These are phyloP conservation scores for Branchipolynoe longqiensis DNA, from an alignment of 2,888 invertebrate genomes.

Conservation along the genomic window DNA sequence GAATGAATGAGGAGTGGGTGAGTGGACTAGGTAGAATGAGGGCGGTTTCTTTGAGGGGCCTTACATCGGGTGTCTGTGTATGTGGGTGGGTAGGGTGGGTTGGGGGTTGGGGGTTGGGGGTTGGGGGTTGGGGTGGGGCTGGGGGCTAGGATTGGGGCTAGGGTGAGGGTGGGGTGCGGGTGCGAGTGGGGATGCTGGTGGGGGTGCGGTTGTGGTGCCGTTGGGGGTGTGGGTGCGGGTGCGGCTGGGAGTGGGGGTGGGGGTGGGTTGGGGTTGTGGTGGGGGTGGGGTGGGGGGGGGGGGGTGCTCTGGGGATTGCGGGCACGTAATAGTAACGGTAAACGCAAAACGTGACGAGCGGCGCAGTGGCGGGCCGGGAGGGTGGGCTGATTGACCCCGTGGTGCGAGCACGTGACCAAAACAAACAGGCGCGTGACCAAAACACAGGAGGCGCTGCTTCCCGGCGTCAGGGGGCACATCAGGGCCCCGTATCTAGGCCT, in stretches of 20 bases:
- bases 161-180: background rate
- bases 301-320: background rate
- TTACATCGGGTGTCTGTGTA: too few relatives aligned
- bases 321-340: too few relatives aligned
- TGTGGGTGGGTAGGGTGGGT: too few relatives aligned
- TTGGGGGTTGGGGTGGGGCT: background rate
- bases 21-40: too few relatives aligned
- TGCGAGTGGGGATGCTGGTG: background rate
- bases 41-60: too few relatives aligned
- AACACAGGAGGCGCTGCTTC: background rate
- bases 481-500: background rate
- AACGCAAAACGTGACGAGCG: conserved; percentile 40
- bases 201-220: background rate
- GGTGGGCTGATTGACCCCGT: conserved; percentile 9
- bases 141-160: background rate
- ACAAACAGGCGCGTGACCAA: conserved; percentile 46
- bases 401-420: conserved; percentile 20
- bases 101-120: background rate
- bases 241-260: background rate
- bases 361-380: too few relatives aligned
- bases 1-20: too few relatives aligned
- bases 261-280: background rate
- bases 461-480: background rate
- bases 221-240: background rate
- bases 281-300: background rate